Conservation (phyloP, 1,140 invertebrate genomes). For the Alviniconcha marisindica region DNA sequence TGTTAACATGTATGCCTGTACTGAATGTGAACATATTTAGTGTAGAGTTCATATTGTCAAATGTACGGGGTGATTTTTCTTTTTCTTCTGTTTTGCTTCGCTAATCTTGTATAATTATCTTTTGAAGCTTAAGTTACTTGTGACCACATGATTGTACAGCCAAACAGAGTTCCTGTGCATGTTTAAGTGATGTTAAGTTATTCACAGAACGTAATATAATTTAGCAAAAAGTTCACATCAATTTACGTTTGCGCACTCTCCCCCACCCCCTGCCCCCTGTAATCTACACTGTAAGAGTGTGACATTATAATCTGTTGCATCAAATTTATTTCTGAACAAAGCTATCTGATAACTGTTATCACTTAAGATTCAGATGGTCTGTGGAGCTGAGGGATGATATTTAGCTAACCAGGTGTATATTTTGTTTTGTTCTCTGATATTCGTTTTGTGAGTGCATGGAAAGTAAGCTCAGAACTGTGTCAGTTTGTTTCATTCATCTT, state of each 20-base stretch:
- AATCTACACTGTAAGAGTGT: neutral
- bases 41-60: too few relatives aligned
- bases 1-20: too few relatives aligned
- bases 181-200: too few relatives aligned
- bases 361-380: neutral
- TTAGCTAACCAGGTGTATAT: conserved; percentile 6
- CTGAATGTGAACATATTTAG: too few relatives aligned
- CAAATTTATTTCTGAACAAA: neutral
- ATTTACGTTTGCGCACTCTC: neutral
- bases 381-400: neutral
- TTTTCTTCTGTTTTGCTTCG: too few relatives aligned
- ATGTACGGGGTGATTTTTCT: too few relatives aligned
- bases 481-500: conserved; percentile 11
- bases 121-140: too few relatives aligned
- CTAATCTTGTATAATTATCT: too few relatives aligned
- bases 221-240: neutral
- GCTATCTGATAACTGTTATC: neutral
- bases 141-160: too few relatives aligned
- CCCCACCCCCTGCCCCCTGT: neutral
- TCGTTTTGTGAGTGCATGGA: neutral
- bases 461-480: neutral
- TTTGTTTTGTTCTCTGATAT: neutral
- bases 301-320: neutral
- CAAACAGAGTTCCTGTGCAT: too few relatives aligned
- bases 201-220: too few relatives aligned